Conservation (phyloP, 2,113 vertebrate genomes). For the Paedocypris sp. region DNA sequence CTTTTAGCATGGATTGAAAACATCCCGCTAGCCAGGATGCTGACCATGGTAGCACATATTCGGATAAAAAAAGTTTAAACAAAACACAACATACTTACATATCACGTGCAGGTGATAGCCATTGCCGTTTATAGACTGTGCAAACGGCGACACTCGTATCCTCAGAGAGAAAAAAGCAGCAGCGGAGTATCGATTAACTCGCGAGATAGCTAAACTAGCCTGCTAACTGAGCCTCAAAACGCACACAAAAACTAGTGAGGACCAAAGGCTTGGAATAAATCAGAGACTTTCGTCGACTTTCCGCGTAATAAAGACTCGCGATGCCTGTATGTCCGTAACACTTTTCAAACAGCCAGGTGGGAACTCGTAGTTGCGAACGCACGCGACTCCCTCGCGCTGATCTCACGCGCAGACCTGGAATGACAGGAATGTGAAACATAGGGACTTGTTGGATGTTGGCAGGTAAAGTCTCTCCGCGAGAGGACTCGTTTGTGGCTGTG, state of each 20-base stretch:
- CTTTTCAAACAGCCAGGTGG: no score
- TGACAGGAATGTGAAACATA: constrained; percentile 22
- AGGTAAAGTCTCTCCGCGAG: no score
- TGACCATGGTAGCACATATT: background rate
- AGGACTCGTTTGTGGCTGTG: no score
- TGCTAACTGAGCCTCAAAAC: constrained; percentile 4
- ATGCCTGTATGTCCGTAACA: no score
- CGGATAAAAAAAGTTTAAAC: background rate
- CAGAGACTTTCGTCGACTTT: no score
- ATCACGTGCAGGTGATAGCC: background rate
- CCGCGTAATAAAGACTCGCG: no score
- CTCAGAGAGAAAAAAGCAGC: no score
- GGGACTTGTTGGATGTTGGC: background rate
- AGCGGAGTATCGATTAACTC: background rate
- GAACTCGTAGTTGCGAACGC: background rate
- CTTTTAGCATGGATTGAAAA: background rate
- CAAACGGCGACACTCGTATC: background rate
- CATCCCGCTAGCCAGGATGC: background rate
- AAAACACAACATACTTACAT: constrained; percentile 18
- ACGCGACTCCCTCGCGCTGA: background rate
- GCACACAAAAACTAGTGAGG: no score
- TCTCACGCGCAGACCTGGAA: constrained; percentile 21
- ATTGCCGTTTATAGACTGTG: background rate
- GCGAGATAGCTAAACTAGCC: background rate
- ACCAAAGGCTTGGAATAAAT: no score